Evolutionary conservation across 2,888 invertebrate species (phyloP).

Genomic region (Mesorhabditis sp.): DNA sequence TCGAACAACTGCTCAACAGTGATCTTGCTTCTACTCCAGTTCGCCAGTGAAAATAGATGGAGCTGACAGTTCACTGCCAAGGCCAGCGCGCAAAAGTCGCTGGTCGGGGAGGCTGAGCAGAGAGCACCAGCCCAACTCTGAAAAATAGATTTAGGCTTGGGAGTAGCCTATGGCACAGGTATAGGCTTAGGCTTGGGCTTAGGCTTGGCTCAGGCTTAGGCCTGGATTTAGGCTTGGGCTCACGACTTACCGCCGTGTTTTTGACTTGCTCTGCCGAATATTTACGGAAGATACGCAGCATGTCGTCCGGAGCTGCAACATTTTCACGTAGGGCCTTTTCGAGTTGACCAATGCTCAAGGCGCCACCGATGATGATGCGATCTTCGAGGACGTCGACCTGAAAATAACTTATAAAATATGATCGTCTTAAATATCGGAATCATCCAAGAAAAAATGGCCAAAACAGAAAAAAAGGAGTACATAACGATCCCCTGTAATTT

Average conservation of each 20-base stretch:
- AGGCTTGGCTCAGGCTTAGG: neutral
- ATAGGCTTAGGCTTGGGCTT: neutral
- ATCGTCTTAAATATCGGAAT: neutral
- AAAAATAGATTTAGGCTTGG: neutral
- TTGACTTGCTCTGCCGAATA: conserved; percentile 61
- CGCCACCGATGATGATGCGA: conserved; percentile 74
- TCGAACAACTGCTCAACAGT: neutral
- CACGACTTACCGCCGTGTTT: conserved; percentile 27
- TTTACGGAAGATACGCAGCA: conserved; percentile 8
- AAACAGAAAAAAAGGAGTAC: too few species aligned
- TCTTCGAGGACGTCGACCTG: conserved; percentile 63
- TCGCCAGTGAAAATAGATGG: neutral
- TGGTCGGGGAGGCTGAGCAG: neutral
- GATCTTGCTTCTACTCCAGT: neutral
- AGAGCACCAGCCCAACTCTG: conserved; percentile 6
- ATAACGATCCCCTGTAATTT: too few species aligned
- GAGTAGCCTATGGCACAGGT: too few species aligned
- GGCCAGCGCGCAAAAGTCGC: neutral
- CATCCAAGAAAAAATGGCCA: conserved; percentile 35
- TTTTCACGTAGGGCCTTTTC: neutral
- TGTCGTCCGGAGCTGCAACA: neutral
- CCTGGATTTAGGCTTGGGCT: neutral
- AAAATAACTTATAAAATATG: neutral
- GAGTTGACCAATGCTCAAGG: conserved; percentile 6
- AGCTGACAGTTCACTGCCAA: neutral